phyloP scores from a whole-genome alignment of 2,113 vertebrate genomes.

The Seriola quinqueradiata region DNA sequence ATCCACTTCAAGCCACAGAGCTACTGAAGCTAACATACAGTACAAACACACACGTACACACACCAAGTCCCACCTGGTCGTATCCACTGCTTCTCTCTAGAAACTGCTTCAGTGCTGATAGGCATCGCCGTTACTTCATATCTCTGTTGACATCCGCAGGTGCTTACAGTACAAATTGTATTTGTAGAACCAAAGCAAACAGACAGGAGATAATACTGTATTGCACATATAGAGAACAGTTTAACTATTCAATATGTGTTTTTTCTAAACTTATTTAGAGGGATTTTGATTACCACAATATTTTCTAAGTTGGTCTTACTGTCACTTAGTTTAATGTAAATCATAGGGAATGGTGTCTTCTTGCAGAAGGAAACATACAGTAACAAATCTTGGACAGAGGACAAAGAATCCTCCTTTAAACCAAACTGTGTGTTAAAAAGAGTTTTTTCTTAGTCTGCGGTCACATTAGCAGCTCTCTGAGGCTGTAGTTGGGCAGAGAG shows the following conservation, averaged over 20 bases:
- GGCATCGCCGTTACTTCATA: conserved; percentile 54
- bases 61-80: neutral
- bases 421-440: neutral
- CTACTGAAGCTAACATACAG: conserved; percentile 40
- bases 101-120: conserved; percentile 51
- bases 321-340: neutral
- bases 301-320: neutral
- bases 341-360: neutral
- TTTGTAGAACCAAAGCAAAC: conserved; percentile 53
- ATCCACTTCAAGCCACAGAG: conserved; percentile 45
- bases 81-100: conserved; percentile 24
- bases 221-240: neutral
- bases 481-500: neutral
- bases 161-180: conserved; percentile 45
- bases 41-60: conserved; percentile 1
- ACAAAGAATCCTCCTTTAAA: neutral
- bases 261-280: neutral
- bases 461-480: neutral
- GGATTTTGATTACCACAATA: neutral
- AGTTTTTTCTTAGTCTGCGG: no score
- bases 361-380: no score
- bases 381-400: no score
- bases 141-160: conserved; percentile 58
- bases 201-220: neutral
- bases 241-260: no score